Evolutionary conservation across 1,140 invertebrate species (phyloP).

Genomic region (Orchestia grillus): DNA sequence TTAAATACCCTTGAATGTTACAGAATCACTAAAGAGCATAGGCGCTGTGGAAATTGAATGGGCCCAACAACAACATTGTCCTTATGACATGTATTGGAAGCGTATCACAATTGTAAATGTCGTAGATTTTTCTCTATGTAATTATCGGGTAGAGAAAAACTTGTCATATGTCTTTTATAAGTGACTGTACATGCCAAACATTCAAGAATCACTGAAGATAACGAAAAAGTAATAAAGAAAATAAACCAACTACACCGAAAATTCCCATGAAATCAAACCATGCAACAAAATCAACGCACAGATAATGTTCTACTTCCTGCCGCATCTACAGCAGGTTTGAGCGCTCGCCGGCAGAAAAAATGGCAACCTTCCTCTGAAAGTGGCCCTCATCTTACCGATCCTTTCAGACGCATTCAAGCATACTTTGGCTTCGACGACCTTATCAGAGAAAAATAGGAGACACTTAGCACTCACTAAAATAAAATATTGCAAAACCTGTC

Average conservation of each 20-base stretch:
- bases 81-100: neutral
- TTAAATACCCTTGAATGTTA: neutral
- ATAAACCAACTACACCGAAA: neutral
- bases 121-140: neutral
- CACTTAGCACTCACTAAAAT: neutral
- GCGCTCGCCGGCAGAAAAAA: too few relatives aligned
- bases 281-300: neutral
- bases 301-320: neutral
- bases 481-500: neutral
- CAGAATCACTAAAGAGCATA: neutral
- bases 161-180: neutral
- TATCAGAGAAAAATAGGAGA: neutral
- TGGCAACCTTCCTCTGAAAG: too few relatives aligned
- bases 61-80: neutral
- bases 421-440: neutral
- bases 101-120: too few relatives aligned
- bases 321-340: too few relatives aligned
- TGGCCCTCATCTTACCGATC: too few relatives aligned
- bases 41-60: neutral
- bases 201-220: too few relatives aligned
- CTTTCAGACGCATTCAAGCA: neutral
- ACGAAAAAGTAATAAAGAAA: neutral
- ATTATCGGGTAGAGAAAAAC: neutral
- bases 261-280: neutral
- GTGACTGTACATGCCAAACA: too few relatives aligned